A percentile compares a stretch with the other conserved stretches of the same genome.
Evolutionary conservation across 2,113 vertebrate species (phyloP).

Genomic region (Neogale vison): DNA sequence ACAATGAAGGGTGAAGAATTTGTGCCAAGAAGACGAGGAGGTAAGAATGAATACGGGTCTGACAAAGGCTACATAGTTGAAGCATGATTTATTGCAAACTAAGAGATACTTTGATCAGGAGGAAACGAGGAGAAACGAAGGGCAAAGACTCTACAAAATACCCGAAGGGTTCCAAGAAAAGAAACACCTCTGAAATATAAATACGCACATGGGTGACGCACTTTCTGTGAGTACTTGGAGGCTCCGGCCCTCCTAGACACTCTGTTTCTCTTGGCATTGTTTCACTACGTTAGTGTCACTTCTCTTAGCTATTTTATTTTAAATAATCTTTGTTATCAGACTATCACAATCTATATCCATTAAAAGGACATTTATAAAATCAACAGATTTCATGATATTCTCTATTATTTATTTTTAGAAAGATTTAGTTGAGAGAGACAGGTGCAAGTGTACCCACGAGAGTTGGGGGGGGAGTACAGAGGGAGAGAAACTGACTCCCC

Average conservation of each 20-base stretch:
- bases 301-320: slow-evolving; percentile 1
- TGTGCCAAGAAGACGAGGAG: not conserved
- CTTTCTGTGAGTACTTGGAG: not conserved
- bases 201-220: not conserved
- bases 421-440: not conserved
- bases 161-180: not conserved
- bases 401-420: not conserved
- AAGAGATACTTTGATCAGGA: slow-evolving; percentile 16
- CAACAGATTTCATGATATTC: not conserved
- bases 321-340: not conserved
- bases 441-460: not conserved
- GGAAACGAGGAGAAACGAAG: not conserved
- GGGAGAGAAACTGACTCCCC: not conserved
- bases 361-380: slow-evolving; percentile 30
- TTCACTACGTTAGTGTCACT: not conserved
- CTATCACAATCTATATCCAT: not conserved
- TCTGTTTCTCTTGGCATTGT: not conserved
- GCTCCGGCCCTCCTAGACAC: not conserved
- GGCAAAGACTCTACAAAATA: not conserved
- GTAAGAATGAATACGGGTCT: not conserved
- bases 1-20: not conserved
- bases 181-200: not conserved
- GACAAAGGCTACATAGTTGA: not conserved
- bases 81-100: not conserved
- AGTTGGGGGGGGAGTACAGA: not conserved